These are phyloP conservation scores for Parotia lawesii DNA, from an alignment of 2,113 vertebrate species.

Conservation along the genomic window DNA sequence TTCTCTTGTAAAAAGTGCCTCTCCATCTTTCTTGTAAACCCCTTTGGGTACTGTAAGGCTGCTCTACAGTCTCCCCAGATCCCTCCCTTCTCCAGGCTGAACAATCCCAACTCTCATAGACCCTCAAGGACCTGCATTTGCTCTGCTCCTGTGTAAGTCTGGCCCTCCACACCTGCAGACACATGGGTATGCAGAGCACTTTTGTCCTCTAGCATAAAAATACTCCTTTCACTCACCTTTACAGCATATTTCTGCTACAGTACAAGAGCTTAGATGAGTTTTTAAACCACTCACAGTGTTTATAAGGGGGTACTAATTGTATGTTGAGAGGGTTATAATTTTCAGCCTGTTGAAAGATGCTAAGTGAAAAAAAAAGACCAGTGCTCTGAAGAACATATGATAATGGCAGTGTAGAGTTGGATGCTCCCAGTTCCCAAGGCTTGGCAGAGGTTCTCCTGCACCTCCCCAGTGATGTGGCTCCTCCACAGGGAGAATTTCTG, in stretches of 20 bases:
- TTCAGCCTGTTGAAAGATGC: not conserved
- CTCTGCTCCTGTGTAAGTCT: not conserved
- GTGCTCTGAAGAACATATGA: not conserved
- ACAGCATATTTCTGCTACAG: not conserved
- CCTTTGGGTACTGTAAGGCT: not conserved
- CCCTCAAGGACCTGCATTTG: fast-evolving
- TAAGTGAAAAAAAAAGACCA: not conserved
- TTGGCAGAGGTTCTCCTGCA: not conserved
- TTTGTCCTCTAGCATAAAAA: not conserved
- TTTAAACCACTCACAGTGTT: not conserved
- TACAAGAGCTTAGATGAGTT: not conserved
- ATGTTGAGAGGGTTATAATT: not conserved
- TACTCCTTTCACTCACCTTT: not conserved
- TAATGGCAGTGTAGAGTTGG: not conserved
- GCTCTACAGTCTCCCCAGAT: not conserved
- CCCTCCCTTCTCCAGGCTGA: not conserved
- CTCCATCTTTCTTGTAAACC: not conserved
- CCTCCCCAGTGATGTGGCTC: not conserved
- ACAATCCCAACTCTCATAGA: not conserved
- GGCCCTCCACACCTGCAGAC: not conserved
- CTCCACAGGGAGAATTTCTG: not conserved
- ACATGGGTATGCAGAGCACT: not conserved
- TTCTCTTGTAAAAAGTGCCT: not conserved
- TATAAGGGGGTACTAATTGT: not conserved
- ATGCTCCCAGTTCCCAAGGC: not conserved